phyloP scores from a whole-genome alignment of 2,797 vertebrate genomes.

The Enoplosus armatus region DNA sequence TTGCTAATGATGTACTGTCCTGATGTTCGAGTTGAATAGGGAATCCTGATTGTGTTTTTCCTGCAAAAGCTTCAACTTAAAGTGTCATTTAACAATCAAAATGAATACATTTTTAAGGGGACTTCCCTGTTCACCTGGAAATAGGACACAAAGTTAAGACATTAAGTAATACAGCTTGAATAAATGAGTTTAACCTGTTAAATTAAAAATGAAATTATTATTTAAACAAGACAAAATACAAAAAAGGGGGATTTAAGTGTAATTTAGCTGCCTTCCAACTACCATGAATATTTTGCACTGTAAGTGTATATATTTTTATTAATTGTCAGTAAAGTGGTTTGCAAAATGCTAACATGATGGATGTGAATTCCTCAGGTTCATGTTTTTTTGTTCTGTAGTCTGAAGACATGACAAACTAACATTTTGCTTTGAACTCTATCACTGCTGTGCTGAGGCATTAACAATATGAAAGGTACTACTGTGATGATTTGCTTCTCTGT shows the following conservation, averaged over 20 bases:
- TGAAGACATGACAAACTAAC: slow-evolving; percentile 30
- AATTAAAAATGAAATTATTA: background rate
- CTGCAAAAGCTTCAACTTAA: background rate
- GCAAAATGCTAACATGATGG: slow-evolving; percentile 10
- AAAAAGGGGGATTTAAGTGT: background rate
- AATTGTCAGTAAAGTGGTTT: background rate
- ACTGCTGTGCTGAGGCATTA: slow-evolving; percentile 37
- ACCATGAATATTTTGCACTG: no score
- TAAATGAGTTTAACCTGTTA: background rate
- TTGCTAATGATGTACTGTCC: background rate
- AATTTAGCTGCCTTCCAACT: background rate
- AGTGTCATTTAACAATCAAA: no score
- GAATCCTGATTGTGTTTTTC: background rate
- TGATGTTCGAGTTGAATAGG: background rate
- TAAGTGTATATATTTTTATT: background rate
- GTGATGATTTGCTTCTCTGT: slow-evolving; percentile 58
- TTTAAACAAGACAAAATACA: background rate
- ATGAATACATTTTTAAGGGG: no score
- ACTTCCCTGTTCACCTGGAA: background rate
- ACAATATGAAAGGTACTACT: slow-evolving; percentile 40
- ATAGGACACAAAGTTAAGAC: no score
- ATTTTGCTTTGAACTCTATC: slow-evolving; percentile 25
- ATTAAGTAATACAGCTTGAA: background rate
- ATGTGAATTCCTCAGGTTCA: slow-evolving; percentile 16
- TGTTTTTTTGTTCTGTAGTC: slow-evolving; percentile 15